Conservation (phyloP, 2,888 invertebrate species). For the Drosophila hamatofila region DNA sequence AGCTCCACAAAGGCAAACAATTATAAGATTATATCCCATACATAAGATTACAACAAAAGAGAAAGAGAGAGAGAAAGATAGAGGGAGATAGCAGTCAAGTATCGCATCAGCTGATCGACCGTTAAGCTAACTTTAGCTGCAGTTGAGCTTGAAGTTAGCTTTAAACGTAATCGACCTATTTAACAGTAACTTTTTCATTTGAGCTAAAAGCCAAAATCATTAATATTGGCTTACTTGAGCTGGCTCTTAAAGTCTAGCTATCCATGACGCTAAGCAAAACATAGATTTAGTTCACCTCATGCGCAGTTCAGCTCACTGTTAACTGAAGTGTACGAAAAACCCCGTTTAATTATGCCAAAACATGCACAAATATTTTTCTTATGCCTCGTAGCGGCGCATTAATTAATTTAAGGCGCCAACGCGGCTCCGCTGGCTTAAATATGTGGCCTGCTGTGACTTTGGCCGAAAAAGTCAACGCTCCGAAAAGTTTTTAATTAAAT, state of each 20-base stretch:
- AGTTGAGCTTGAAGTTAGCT: neutral
- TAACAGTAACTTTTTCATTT: neutral
- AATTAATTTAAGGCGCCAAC: conserved; percentile 68
- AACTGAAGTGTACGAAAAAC: conserved; percentile 35
- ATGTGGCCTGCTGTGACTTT: conserved; percentile 62
- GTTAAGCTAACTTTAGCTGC: conserved; percentile 2
- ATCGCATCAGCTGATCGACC: conserved; percentile 2
- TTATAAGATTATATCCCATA: neutral
- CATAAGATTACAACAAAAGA: neutral
- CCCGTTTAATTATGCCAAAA: conserved; percentile 77
- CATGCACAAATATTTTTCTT: conserved; percentile 78
- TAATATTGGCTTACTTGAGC: neutral
- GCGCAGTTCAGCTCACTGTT: conserved; percentile 15
- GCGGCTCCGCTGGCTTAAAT: conserved; percentile 56
- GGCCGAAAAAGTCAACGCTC: conserved; percentile 60
- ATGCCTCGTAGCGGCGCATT: conserved; percentile 64
- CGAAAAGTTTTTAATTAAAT: conserved; percentile 76
- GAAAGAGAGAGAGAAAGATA: neutral
- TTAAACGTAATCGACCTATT: neutral
- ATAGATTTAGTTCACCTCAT: conserved; percentile 19
- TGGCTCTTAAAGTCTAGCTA: neutral
- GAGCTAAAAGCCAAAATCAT: neutral
- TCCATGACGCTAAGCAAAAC: neutral
- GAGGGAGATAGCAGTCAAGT: neutral
- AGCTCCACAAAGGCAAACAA: conserved; percentile 20